Conservation (phyloP, 2,797 vertebrate species). For the Clarias laeviceps region DNA sequence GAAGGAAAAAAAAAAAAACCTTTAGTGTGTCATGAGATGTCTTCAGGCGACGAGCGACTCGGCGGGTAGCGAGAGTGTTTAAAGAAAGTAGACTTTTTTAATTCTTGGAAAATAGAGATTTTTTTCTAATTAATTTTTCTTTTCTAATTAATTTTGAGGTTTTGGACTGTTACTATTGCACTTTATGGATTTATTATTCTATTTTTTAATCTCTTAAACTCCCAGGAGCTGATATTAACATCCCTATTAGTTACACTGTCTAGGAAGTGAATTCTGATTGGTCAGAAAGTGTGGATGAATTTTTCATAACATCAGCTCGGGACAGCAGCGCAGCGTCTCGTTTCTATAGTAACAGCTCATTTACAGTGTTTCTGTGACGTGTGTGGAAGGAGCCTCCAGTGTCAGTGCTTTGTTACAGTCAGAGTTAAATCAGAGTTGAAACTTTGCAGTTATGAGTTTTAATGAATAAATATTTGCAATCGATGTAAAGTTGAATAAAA, state of each 20-base stretch:
- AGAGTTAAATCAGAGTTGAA: background rate
- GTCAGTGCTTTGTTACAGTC: background rate
- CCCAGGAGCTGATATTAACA: background rate
- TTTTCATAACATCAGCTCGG: background rate
- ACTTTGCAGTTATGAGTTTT: background rate
- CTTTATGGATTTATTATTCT: background rate
- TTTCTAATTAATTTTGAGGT: background rate
- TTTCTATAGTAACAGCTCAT: background rate
- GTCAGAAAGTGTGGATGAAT: background rate
- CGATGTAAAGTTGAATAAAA: background rate
- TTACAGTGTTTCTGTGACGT: background rate
- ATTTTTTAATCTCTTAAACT: background rate
- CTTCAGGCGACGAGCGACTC: conserved; percentile 55
- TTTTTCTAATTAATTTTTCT: background rate
- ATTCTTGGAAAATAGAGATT: conserved; percentile 13
- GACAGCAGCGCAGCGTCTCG: background rate
- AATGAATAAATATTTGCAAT: background rate
- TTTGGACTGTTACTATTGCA: background rate
- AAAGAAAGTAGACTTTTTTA: background rate
- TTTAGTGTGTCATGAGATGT: conserved; percentile 36
- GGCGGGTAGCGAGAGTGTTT: background rate
- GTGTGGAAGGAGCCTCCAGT: background rate
- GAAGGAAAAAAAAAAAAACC: conserved; percentile 11
- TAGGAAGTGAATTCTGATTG: background rate
- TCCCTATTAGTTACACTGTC: background rate